Conservation (phyloP, 2,888 invertebrate species). For the Acutogordius australiensis region DNA sequence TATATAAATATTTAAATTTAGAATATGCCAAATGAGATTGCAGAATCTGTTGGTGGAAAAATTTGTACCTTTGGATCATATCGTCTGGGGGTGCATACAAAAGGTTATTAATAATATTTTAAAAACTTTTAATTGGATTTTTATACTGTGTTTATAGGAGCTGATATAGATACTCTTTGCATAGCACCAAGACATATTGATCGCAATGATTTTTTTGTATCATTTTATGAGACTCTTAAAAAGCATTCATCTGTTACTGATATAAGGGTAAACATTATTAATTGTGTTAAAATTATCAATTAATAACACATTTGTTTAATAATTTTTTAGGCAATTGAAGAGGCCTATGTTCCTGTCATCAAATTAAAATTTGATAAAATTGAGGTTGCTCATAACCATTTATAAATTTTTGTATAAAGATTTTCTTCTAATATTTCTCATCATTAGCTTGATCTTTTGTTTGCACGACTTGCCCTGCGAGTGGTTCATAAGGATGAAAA, state of each 20-base stretch:
- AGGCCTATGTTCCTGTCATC: constrained; percentile 92
- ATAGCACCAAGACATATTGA: constrained; percentile 85
- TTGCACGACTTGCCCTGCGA: constrained; percentile 70
- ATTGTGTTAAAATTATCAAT: not conserved
- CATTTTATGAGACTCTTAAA: constrained; percentile 65
- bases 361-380: constrained; percentile 96
- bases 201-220: constrained; percentile 67
- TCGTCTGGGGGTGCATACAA: constrained; percentile 56
- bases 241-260: constrained; percentile 54
- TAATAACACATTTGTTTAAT: constrained; percentile 16
- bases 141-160: constrained; percentile 32
- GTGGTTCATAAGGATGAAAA: constrained; percentile 68
- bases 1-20: constrained; percentile 26
- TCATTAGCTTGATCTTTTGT: constrained; percentile 54
- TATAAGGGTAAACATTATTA: constrained; percentile 33
- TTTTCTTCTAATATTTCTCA: too few species aligned
- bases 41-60: constrained; percentile 66
- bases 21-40: constrained; percentile 65
- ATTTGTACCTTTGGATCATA: constrained; percentile 99
- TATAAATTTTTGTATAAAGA: too few species aligned
- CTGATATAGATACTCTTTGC: constrained; percentile 91
- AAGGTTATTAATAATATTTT: constrained; percentile 25
- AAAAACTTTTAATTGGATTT: not conserved
- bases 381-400: constrained; percentile 32
- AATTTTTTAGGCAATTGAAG: constrained; percentile 49